Evolutionary conservation across 2,888 invertebrate species (phyloP), one percentile per base, ranked within the genome.

Genomic region (Aplocera efformata): DNA sequence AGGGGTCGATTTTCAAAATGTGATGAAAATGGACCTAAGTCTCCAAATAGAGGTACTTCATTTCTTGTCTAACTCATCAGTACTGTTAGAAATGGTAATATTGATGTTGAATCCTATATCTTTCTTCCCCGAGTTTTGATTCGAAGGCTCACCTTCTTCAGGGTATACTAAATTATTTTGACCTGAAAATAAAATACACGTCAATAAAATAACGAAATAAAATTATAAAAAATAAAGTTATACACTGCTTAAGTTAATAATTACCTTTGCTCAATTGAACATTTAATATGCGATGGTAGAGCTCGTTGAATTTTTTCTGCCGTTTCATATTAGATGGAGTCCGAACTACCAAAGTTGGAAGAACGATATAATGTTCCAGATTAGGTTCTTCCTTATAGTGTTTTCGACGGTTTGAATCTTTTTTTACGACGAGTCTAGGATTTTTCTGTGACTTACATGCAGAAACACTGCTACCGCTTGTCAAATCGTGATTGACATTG

Each of bases 281-380:
- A 42, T 80, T 79, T 7, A 85, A 56, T 46, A 88, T 83, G 27
- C 79, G 76, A 53, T 84, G 85, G 50, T 88, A 88, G 5, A 88
- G 57, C 58, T 83, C 83, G 49, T 81, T 84, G 36, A 86, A 88
- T 53, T 81, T 84, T 53, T 79, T 86, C 43, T 86, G 85, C 1
- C 86, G 69, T 43, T 75, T 79, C 48, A 88, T 64, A 56, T 85
- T 86, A 7, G 88, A 85, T 8, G 85, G 80, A 3, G 88, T 82
- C 8, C 82, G 74, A 1, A 84, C 75, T 1, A 86, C 86, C 31
- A 86, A 60, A 5, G 88, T 85, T 3, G 86, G 86, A 21, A 88
- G 55, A 11, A 88, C 48, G 48, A 88, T 84, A 47, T 72, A 85
- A 58, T 80, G 83, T 41, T 86, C 83, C 1, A 85, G 65, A 56